Evolutionary conservation across 2,888 invertebrate genomes (phyloP).

Genomic region (Drosophila paramelanica): DNA sequence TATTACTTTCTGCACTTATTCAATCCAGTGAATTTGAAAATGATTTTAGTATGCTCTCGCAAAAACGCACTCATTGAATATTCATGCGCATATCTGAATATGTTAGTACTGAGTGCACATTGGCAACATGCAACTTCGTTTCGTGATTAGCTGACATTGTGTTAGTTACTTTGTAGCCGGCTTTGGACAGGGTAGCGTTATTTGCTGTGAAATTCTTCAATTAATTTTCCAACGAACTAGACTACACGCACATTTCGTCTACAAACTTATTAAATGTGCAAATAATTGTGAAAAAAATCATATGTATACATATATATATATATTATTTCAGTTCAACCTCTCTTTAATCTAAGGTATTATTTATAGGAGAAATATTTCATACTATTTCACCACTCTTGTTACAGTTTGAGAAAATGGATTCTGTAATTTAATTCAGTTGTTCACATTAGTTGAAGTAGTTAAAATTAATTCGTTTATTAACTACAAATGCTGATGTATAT

Average conservation of each 20-base stretch:
- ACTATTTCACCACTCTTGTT: conserved; percentile 24
- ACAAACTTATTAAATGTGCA: conserved; percentile 58
- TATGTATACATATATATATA: conserved; percentile 24
- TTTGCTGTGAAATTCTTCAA: conserved; percentile 68
- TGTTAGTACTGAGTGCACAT: conserved; percentile 46
- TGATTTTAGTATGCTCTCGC: conserved; percentile 47
- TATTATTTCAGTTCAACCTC: conserved; percentile 70
- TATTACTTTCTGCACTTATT: conserved; percentile 28
- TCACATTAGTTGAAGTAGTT: neutral
- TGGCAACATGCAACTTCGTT: conserved; percentile 65
- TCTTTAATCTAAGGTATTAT: conserved; percentile 69
- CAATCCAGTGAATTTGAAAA: conserved; percentile 50
- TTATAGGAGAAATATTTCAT: conserved; percentile 33
- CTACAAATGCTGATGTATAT: too few species aligned
- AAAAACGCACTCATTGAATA: conserved; percentile 64
- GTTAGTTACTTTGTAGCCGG: conserved; percentile 46
- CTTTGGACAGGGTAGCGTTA: conserved; percentile 38
- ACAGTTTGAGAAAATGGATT: conserved; percentile 11
- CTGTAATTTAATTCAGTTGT: conserved; percentile 7
- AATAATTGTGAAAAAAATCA: conserved; percentile 69
- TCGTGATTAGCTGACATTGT: conserved; percentile 68
- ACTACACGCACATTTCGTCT: conserved; percentile 68
- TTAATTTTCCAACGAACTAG: conserved; percentile 47
- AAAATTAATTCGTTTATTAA: too few species aligned
- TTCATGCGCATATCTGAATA: conserved; percentile 63